phyloP scores from a whole-genome alignment of 2,797 vertebrate species.

The Enteromius paludinosus region DNA sequence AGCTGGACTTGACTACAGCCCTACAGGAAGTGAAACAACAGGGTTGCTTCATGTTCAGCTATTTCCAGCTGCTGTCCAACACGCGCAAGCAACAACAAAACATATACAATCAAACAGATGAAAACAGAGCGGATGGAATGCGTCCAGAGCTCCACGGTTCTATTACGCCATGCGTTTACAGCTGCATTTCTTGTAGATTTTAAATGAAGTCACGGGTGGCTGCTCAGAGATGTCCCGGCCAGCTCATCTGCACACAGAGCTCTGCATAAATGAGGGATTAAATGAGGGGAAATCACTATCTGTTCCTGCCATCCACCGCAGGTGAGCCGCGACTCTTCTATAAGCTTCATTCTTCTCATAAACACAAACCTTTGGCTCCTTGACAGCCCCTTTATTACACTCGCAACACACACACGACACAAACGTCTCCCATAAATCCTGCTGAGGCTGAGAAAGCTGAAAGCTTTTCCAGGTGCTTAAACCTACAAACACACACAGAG shows the following conservation, averaged over 20 bases:
- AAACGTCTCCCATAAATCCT: slow-evolving; percentile 1
- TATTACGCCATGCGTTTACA: background rate
- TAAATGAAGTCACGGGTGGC: slow-evolving; percentile 47
- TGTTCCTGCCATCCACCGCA: slow-evolving; percentile 35
- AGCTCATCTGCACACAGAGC: slow-evolving; percentile 50
- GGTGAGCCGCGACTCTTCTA: slow-evolving; percentile 38
- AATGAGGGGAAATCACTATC: slow-evolving; percentile 37
- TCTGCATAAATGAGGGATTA: slow-evolving; percentile 57
- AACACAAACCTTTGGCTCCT: slow-evolving; percentile 40
- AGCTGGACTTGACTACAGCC: too few relatives aligned
- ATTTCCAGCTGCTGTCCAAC: background rate
- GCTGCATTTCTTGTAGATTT: slow-evolving; percentile 9
- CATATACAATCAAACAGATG: slow-evolving; percentile 16
- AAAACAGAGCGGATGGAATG: background rate
- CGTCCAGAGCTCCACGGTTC: background rate
- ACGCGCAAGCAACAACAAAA: background rate
- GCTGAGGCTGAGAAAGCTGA: background rate
- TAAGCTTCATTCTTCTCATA: slow-evolving; percentile 33
- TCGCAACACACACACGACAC: background rate
- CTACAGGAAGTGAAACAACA: background rate
- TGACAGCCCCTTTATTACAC: slow-evolving; percentile 29
- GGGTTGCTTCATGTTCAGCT: background rate
- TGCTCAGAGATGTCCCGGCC: slow-evolving; percentile 33
- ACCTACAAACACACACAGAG: slow-evolving; percentile 25
- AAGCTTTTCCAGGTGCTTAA: slow-evolving; percentile 17